Conservation (phyloP, 2,888 invertebrate species). For the Dicyrtomina minuta region DNA sequence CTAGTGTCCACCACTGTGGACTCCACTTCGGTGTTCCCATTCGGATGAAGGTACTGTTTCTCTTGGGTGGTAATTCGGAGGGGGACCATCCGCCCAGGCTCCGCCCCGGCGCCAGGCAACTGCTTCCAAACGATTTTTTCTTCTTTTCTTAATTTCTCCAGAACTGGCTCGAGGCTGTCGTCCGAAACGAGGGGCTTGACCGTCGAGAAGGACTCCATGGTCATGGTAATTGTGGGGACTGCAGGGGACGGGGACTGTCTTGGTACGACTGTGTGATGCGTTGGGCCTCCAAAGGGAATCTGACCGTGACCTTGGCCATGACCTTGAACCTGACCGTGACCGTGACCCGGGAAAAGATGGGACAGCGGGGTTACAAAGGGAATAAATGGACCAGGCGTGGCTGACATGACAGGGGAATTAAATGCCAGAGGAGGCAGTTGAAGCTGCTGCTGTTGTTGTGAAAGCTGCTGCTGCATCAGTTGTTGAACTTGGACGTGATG, state of each 20-base stretch:
- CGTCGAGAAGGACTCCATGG: background rate
- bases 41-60: constrained; percentile 16
- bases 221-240: background rate
- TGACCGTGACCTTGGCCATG: too few relatives aligned
- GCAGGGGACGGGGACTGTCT: background rate
- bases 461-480: background rate
- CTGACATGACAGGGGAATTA: background rate
- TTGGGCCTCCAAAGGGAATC: background rate
- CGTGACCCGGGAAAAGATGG: too few relatives aligned
- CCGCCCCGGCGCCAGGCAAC: background rate
- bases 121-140: constrained; percentile 29
- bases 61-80: constrained; percentile 21
- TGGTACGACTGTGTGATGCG: background rate
- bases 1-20: constrained; percentile 10
- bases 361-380: too few relatives aligned
- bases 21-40: constrained; percentile 12
- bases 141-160: constrained; percentile 23
- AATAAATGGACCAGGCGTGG: background rate
- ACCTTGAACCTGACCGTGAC: too few relatives aligned
- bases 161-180: background rate
- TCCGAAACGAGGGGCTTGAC: background rate
- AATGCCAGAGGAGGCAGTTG: background rate
- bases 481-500: background rate
- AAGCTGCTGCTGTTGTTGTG: constrained; percentile 1
- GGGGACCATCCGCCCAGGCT: constrained; percentile 13